These are phyloP conservation scores for Sterna hirundo DNA, from an alignment of 2,113 vertebrate species.

Conservation along the genomic window DNA sequence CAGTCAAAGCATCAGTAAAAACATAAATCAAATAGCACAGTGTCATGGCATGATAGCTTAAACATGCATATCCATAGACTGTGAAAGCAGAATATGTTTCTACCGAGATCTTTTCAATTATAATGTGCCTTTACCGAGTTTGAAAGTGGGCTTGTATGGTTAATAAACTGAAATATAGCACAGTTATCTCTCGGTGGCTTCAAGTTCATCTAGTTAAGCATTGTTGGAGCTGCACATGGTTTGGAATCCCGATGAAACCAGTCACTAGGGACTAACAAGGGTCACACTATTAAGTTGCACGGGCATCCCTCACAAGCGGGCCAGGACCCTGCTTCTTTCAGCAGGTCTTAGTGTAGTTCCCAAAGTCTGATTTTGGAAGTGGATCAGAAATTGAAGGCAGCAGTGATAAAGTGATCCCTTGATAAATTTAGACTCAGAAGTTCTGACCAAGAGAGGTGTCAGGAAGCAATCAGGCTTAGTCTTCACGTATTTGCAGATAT, in stretches of 20 bases:
- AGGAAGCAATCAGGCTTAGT: not conserved
- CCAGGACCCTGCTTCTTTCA: not conserved
- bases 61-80: not conserved
- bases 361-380: not conserved
- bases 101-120: not conserved
- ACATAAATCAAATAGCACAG: conserved; percentile 33
- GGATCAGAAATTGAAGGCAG: not conserved
- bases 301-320: not conserved
- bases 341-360: not conserved
- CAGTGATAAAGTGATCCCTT: not conserved
- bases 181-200: not conserved
- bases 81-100: not conserved
- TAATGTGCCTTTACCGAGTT: not conserved
- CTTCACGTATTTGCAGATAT: not conserved
- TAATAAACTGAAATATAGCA: not conserved
- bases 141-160: not conserved
- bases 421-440: not conserved
- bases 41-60: conserved; percentile 29
- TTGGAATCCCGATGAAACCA: not conserved
- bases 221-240: not conserved
- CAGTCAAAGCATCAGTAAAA: conserved; percentile 44
- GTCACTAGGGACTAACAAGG: not conserved
- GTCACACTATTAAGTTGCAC: not conserved
- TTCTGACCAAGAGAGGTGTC: not conserved
- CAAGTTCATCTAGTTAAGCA: not conserved